A percentile compares a stretch with the other conserved stretches of the same genome.
Conservation (phyloP, 1,140 invertebrate genomes). For the Sitobion miscanthi region DNA sequence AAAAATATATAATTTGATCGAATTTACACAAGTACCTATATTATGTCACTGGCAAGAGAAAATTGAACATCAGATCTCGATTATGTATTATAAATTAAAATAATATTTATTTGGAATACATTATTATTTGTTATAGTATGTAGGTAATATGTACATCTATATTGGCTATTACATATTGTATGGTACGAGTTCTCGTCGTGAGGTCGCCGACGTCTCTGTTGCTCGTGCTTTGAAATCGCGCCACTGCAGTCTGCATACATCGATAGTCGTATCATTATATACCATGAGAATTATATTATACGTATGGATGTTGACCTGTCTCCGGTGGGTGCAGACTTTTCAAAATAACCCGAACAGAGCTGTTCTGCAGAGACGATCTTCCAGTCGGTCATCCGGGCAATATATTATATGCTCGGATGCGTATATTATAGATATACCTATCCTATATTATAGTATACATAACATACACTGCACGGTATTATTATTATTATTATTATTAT, state of each 20-base stretch:
- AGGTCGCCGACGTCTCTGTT: not conserved
- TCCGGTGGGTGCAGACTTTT: not conserved
- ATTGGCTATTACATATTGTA: not conserved
- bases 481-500: not conserved
- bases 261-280: not conserved
- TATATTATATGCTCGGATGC: not conserved
- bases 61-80: not conserved
- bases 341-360: not conserved
- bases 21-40: not conserved
- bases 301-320: not conserved
- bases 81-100: not conserved
- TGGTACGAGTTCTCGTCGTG: not conserved
- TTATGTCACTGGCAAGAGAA: not conserved
- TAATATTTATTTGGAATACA: not conserved
- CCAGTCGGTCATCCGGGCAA: not conserved
- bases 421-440: too few relatives aligned
- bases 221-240: not conserved
- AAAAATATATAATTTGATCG: not conserved
- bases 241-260: too few relatives aligned
- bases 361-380: not conserved
- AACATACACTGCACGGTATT: not conserved
- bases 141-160: not conserved
- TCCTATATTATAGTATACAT: too few relatives aligned
- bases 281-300: not conserved
- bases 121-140: too few relatives aligned